A percentile compares a stretch with the other conserved stretches of the same genome.
phyloP scores from a whole-genome alignment of 2,113 vertebrate species.

The Mirounga angustirostris region DNA sequence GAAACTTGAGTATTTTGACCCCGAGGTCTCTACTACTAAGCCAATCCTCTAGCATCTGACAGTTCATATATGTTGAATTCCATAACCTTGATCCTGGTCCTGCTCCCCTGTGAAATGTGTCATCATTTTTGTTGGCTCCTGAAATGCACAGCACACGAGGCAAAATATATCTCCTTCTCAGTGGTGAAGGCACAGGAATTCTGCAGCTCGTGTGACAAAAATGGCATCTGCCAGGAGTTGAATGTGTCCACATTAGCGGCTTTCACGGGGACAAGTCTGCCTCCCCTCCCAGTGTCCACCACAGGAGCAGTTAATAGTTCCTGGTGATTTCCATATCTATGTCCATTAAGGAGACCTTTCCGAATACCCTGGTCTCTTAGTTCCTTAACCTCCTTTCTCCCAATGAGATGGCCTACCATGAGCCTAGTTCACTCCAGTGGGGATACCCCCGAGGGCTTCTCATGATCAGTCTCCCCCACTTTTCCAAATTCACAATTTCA shows the following conservation, averaged over 20 bases:
- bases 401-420: neutral
- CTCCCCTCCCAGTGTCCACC: neutral
- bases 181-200: slow-evolving; percentile 31
- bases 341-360: neutral
- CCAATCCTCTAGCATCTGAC: slow-evolving; percentile 64
- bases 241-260: neutral
- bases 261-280: neutral
- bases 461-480: neutral
- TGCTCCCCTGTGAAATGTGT: slow-evolving; percentile 40
- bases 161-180: slow-evolving; percentile 58
- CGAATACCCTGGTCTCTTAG: neutral
- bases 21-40: slow-evolving; percentile 64
- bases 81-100: slow-evolving; percentile 72
- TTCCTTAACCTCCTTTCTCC: slow-evolving; percentile 37
- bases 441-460: neutral
- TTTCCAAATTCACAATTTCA: neutral
- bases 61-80: slow-evolving; percentile 79
- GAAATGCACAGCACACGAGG: neutral
- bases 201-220: slow-evolving; percentile 20
- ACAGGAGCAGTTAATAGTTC: neutral
- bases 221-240: neutral
- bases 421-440: neutral
- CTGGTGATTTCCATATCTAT: neutral
- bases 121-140: slow-evolving; percentile 60
- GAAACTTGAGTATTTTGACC: slow-evolving; percentile 76